These are phyloP conservation scores for Acanthopleura granulata DNA, from an alignment of 2,888 invertebrate species.

Conservation along the genomic window DNA sequence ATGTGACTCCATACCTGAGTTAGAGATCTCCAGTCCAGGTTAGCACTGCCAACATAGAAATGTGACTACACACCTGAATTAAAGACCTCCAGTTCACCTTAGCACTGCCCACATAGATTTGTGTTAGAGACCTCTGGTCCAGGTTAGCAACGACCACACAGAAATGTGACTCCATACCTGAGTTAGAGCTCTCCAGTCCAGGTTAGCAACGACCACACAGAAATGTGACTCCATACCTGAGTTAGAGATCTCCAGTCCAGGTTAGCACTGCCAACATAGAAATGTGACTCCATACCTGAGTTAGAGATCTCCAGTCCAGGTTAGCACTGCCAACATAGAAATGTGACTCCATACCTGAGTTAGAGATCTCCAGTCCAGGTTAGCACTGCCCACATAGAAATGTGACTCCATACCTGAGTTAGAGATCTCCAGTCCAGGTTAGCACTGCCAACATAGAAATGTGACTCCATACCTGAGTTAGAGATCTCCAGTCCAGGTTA, in stretches of 20 bases:
- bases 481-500: conserved; percentile 97
- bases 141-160: conserved; percentile 77
- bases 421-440: conserved; percentile 98
- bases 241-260: conserved; percentile 98
- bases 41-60: conserved; percentile 24
- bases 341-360: conserved; percentile 85
- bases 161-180: conserved; percentile 82
- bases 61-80: no score
- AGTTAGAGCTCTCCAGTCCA: conserved; percentile 96
- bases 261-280: conserved; percentile 96
- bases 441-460: conserved; percentile 95
- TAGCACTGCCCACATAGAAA: conserved; percentile 94
- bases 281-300: conserved; percentile 72
- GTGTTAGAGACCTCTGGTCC: no score
- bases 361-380: conserved; percentile 97
- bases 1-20: conserved; percentile 15
- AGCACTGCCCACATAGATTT: conserved; percentile 92
- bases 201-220: conserved; percentile 96
- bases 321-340: conserved; percentile 97
- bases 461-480: conserved; percentile 85
- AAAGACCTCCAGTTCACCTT: conserved; percentile 98
- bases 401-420: conserved; percentile 80
- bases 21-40: no score
- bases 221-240: conserved; percentile 82
- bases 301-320: conserved; percentile 86